Conservation (phyloP, 2,888 invertebrate species). For the Brachynemurus nebulosus region DNA sequence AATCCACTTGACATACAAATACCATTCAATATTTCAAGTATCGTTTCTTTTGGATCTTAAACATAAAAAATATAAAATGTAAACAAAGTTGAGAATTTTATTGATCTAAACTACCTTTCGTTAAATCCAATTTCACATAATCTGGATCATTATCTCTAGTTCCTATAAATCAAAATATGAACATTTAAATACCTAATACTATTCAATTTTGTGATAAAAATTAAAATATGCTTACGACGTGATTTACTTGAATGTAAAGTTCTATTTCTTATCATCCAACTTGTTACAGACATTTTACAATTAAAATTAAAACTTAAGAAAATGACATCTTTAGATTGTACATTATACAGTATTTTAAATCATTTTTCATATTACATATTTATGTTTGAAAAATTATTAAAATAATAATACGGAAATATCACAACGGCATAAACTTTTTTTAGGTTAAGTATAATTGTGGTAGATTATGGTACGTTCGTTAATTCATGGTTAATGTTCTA, state of each 20-base stretch:
- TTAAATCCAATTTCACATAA: constrained; percentile 35
- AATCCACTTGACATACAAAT: constrained; percentile 48
- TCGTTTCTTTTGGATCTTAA: constrained; percentile 42
- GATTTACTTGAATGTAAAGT: constrained; percentile 18
- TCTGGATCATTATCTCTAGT: constrained; percentile 9
- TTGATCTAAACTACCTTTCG: constrained; percentile 30
- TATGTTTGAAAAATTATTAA: too few species aligned
- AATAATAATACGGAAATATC: too few species aligned
- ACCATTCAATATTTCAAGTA: constrained; percentile 46
- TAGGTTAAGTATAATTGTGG: too few species aligned
- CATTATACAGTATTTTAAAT: too few species aligned
- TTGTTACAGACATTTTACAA: constrained; percentile 36
- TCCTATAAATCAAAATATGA: neutral
- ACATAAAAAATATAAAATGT: too few species aligned
- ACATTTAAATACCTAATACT: neutral
- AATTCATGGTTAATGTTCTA: too few species aligned
- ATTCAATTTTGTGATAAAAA: constrained; percentile 46
- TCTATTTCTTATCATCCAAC: constrained; percentile 36
- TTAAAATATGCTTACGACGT: constrained; percentile 36
- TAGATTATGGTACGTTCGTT: too few species aligned
- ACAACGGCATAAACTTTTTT: too few species aligned
- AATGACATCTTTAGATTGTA: too few species aligned
- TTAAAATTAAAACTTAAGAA: too few species aligned
- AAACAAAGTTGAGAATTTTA: constrained; percentile 7
- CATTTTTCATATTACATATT: too few species aligned